Percentiles rank a stretch among this genome's conserved stretches.
Conservation (phyloP, 2,888 invertebrate species). For the Trachelus iudaicus region DNA sequence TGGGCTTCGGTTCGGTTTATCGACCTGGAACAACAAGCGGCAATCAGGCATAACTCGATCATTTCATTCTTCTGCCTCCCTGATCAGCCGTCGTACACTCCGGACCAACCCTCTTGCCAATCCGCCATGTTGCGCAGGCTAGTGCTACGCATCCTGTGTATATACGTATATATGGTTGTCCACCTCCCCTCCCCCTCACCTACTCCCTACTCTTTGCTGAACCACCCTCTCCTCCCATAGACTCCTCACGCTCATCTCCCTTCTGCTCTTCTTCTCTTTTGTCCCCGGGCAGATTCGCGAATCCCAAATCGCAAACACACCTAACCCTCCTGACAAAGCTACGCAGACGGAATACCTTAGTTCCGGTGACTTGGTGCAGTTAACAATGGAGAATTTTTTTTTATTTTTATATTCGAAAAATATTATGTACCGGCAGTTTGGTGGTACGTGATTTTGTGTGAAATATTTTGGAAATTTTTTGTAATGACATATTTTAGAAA, state of each 20-base stretch:
- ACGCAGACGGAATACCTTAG: conserved; percentile 2
- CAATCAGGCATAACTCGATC: conserved; percentile 62
- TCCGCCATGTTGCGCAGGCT: conserved; percentile 22
- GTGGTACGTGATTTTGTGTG: too few species aligned
- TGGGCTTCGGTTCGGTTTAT: conserved; percentile 54
- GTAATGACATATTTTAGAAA: too few species aligned
- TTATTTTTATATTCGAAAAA: too few species aligned
- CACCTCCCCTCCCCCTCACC: background rate
- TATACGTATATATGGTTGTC: background rate
- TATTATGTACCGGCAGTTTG: too few species aligned
- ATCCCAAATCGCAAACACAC: conserved; percentile 44
- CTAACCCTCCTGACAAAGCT: background rate
- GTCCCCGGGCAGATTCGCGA: conserved; percentile 36
- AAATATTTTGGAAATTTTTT: too few species aligned
- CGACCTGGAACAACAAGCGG: conserved; percentile 62
- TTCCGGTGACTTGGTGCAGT: too few species aligned
- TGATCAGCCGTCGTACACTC: conserved; percentile 38
- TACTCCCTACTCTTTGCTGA: background rate
- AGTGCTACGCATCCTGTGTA: background rate
- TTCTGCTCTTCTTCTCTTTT: conserved; percentile 8
- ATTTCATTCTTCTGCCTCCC: conserved; percentile 57
- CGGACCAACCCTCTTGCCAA: conserved; percentile 5
- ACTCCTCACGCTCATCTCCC: conserved; percentile 9
- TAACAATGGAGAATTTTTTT: too few species aligned
- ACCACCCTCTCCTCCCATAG: background rate